phyloP scores from a whole-genome alignment of 2,797 vertebrate genomes.

The Buceros bicornis region DNA sequence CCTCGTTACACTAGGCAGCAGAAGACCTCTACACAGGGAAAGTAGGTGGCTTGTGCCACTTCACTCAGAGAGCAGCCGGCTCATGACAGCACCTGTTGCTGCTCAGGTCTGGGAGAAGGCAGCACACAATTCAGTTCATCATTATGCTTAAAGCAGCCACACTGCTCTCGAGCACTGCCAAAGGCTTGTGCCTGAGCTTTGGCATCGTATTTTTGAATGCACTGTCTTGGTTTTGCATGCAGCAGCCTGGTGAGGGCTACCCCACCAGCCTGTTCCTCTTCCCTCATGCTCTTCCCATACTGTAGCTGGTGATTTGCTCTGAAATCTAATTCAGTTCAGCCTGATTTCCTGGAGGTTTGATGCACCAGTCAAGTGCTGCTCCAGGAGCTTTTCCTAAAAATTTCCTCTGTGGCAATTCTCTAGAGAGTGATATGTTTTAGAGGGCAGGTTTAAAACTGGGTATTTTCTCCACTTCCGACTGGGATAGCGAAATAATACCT shows the following conservation, averaged over 20 bases:
- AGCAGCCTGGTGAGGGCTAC: background rate
- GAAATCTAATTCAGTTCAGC: background rate
- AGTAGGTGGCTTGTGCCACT: accelerated
- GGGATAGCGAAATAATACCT: background rate
- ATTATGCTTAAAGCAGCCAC: background rate
- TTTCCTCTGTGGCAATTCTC: background rate
- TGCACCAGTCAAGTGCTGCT: background rate
- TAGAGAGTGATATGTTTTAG: background rate
- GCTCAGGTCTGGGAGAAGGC: accelerated
- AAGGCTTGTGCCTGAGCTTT: background rate
- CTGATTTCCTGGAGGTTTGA: background rate
- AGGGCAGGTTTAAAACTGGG: background rate
- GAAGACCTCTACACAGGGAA: background rate
- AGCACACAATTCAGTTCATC: background rate
- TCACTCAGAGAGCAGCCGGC: accelerated
- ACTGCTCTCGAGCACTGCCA: background rate
- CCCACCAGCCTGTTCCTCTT: background rate
- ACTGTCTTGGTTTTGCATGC: background rate
- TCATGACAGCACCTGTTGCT: background rate
- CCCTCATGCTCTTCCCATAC: background rate
- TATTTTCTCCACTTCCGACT: background rate
- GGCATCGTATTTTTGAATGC: accelerated
- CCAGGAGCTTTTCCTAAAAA: background rate
- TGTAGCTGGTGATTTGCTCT: background rate
- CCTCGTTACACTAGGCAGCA: background rate